These are phyloP conservation scores for Meloidogyne chitwoodi DNA, from an alignment of 1,140 invertebrate species.

Conservation along the genomic window DNA sequence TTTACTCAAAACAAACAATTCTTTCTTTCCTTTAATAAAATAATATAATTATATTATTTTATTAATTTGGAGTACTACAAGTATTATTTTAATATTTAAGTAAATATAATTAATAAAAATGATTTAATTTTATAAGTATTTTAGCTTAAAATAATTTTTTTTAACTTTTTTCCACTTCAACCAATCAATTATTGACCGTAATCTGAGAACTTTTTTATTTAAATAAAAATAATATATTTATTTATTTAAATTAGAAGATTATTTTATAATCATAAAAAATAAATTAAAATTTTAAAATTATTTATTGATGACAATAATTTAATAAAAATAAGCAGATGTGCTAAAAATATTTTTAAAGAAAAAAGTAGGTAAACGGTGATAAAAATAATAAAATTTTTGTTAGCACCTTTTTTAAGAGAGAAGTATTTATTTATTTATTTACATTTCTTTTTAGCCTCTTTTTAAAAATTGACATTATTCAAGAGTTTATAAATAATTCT, in stretches of 20 bases:
- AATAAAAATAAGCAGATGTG: neutral
- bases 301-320: too few relatives aligned
- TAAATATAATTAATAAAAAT: too few relatives aligned
- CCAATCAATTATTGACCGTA: neutral
- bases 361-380: neutral
- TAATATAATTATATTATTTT: too few relatives aligned
- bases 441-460: neutral
- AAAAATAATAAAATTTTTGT: neutral
- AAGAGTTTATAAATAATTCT: neutral
- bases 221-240: neutral
- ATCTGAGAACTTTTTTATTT: neutral
- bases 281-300: too few relatives aligned
- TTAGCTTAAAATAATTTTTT: too few relatives aligned
- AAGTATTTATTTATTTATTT: neutral
- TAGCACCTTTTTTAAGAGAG: neutral
- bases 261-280: too few relatives aligned
- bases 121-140: too few relatives aligned
- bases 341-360: neutral
- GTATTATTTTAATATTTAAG: too few relatives aligned
- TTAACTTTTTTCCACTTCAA: neutral
- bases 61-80: too few relatives aligned
- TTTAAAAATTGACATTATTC: neutral
- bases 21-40: too few relatives aligned
- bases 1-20: too few relatives aligned
- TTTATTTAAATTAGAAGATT: too few relatives aligned